These are phyloP conservation scores for Cotesia congregata DNA, from an alignment of 2,888 invertebrate genomes.

Conservation along the genomic window DNA sequence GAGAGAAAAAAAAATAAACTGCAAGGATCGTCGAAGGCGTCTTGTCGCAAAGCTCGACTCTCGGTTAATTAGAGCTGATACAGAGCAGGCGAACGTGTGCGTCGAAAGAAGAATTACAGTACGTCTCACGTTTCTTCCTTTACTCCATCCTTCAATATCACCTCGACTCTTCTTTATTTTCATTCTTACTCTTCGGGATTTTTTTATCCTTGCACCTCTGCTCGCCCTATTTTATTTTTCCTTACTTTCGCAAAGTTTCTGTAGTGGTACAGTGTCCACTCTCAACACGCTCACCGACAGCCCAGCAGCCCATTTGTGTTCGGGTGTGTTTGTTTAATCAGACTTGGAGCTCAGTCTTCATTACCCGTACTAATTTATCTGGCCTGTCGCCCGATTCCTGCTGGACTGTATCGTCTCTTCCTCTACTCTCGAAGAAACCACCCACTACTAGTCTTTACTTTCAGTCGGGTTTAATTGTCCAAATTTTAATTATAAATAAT, in stretches of 20 bases:
- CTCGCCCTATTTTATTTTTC: slow-evolving; percentile 44
- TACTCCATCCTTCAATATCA: slow-evolving; percentile 16
- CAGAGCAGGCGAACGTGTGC: slow-evolving; percentile 35
- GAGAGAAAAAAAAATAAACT: too few relatives aligned
- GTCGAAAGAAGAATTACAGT: slow-evolving; percentile 50
- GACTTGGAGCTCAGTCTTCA: slow-evolving; percentile 67
- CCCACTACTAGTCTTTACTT: too few relatives aligned
- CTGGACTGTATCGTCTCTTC: slow-evolving; percentile 39
- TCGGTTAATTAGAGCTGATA: slow-evolving; percentile 61
- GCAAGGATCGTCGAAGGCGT: too few relatives aligned
- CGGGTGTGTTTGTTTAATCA: slow-evolving; percentile 67
- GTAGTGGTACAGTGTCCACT: slow-evolving; percentile 32
- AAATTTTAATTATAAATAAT: too few relatives aligned
- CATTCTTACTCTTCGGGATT: slow-evolving; percentile 28
- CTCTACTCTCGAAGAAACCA: neutral
- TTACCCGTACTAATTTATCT: slow-evolving; percentile 66
- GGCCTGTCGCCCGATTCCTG: slow-evolving; percentile 60
- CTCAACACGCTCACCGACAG: slow-evolving; percentile 33
- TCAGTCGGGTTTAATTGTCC: too few relatives aligned
- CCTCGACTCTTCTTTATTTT: slow-evolving; percentile 29
- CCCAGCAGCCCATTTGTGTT: slow-evolving; percentile 54
- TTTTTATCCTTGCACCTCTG: slow-evolving; percentile 37
- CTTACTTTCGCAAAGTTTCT: neutral
- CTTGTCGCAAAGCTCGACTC: slow-evolving; percentile 48
- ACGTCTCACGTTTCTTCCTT: slow-evolving; percentile 47